phyloP scores from a whole-genome alignment of 2,113 vertebrate species.

The Caranx ignobilis region DNA sequence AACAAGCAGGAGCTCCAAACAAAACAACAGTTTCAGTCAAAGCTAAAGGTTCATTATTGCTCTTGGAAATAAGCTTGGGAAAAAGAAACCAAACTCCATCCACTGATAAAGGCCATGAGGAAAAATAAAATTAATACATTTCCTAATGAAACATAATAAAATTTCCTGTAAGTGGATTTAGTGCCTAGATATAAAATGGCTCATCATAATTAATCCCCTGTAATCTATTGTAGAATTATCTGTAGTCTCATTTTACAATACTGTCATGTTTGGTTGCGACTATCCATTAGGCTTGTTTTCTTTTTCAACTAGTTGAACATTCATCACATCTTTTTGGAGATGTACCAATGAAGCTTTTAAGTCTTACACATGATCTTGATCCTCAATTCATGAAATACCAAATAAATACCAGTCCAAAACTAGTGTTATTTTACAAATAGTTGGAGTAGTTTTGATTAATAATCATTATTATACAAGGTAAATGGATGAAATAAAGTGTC shows the following conservation, averaged over 20 bases:
- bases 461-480: background rate
- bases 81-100: background rate
- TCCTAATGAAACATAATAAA: background rate
- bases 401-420: too few species aligned
- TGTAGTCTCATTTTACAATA: too few species aligned
- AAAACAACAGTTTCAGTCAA: background rate
- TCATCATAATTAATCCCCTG: constrained; percentile 9
- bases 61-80: background rate
- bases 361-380: too few species aligned
- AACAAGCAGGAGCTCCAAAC: background rate
- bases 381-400: too few species aligned
- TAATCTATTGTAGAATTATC: background rate
- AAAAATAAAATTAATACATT: background rate
- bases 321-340: too few species aligned
- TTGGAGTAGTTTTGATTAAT: too few species aligned
- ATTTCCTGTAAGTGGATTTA: background rate
- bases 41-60: background rate
- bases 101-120: background rate
- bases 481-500: background rate
- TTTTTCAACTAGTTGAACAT: too few species aligned
- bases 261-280: too few species aligned
- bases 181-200: background rate
- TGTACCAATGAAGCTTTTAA: too few species aligned
- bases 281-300: too few species aligned
- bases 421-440: too few species aligned